Percentiles rank a stretch among this genome's conserved stretches.
Evolutionary conservation across 2,113 vertebrate species (phyloP).

Genomic region (Petrocephalus microphthalmus): DNA sequence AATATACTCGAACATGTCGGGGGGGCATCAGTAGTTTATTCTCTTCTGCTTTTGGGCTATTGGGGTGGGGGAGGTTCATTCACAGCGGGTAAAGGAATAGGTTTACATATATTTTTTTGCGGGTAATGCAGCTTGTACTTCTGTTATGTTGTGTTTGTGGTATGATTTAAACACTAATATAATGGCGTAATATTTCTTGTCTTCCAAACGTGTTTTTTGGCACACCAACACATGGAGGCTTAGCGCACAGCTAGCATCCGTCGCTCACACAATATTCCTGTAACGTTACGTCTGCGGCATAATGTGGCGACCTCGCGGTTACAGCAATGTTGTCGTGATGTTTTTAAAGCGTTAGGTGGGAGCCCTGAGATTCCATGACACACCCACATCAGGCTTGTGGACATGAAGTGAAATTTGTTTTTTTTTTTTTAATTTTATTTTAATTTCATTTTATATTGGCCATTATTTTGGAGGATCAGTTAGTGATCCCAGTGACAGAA

Average conservation of each 20-base stretch:
- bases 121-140: slow-evolving; percentile 45
- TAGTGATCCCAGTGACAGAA: slow-evolving; percentile 90
- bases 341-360: slow-evolving; percentile 61
- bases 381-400: slow-evolving; percentile 74
- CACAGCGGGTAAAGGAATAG: slow-evolving; percentile 44
- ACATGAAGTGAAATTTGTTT: slow-evolving; percentile 86
- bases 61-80: slow-evolving; percentile 28
- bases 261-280: slow-evolving; percentile 53
- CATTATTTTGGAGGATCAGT: slow-evolving; percentile 74
- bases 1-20: background rate
- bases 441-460: slow-evolving; percentile 45
- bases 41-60: slow-evolving; percentile 46
- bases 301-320: slow-evolving; percentile 47
- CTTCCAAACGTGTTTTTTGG: slow-evolving; percentile 76
- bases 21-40: slow-evolving; percentile 27
- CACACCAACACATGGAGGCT: slow-evolving; percentile 54
- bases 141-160: slow-evolving; percentile 46
- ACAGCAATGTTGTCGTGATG: slow-evolving; percentile 56
- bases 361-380: slow-evolving; percentile 60
- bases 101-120: slow-evolving; percentile 44
- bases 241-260: slow-evolving; percentile 57
- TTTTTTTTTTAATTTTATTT: slow-evolving; percentile 52
- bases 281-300: slow-evolving; percentile 35
- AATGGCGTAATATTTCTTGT: slow-evolving; percentile 67
- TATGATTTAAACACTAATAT: slow-evolving; percentile 72